Conservation (phyloP, 2,797 vertebrate species). For the Trachurus trachurus region DNA sequence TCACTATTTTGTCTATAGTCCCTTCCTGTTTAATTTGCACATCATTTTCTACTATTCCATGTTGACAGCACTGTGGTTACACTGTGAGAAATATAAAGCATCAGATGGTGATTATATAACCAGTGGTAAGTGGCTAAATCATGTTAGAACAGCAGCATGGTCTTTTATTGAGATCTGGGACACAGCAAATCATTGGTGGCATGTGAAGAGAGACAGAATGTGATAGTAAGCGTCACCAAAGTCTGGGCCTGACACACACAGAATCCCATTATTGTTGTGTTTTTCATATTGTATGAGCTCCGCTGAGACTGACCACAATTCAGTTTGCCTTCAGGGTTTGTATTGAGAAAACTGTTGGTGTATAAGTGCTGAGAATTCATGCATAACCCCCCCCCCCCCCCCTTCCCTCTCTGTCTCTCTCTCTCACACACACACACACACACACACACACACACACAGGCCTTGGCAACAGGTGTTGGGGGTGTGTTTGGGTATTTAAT, state of each 20-base stretch:
- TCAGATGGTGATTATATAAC: slow-evolving; percentile 5
- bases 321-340: neutral
- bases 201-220: neutral
- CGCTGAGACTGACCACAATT: neutral
- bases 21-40: neutral
- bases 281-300: neutral
- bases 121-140: slow-evolving; percentile 1
- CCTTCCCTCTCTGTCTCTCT: no score
- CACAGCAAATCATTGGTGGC: neutral
- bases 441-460: neutral
- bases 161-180: slow-evolving; percentile 3
- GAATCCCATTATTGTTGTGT: neutral
- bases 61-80: neutral
- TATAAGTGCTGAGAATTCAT: slow-evolving; percentile 1
- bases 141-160: neutral
- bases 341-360: neutral
- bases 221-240: neutral
- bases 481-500: slow-evolving; percentile 67
- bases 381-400: neutral
- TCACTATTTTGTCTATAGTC: neutral
- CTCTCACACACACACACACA: neutral
- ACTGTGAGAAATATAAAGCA: neutral
- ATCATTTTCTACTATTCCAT: neutral
- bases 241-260: neutral
- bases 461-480: slow-evolving; percentile 60